Base-by-base conservation (phyloP, 1,140 invertebrate species). In the Ceratina japonica region DNA sequence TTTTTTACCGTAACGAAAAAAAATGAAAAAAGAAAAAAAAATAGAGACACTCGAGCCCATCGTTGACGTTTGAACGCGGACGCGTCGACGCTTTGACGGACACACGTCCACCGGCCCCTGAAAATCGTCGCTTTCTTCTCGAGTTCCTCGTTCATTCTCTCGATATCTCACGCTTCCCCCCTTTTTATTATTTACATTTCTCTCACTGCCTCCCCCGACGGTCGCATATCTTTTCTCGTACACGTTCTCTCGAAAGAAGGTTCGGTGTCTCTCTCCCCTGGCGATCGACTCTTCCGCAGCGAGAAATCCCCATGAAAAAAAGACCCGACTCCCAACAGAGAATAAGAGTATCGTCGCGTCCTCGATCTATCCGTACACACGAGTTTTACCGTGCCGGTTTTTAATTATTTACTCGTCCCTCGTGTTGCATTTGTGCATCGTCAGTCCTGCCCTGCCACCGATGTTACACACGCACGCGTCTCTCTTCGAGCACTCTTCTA, bases 391-490 rank as follows among this genome's bases (percentile, higher is more conserved):
- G 52, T 81, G 65, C 71, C 79, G 54, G 52, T 77, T 71, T 18
- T 51, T 15, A 76, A 44, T 44, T 80, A 58, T 77, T 80, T 59
- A 80, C 49, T 79, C 64, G 70, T 69, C 44, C 22, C 56, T 75
- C 16, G 69, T 85, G 49, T 82, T 85, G 84, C 84, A 85, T 85
- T 56, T 84, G 71, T 85, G 84, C 84, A 85, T 85, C 79, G 73
- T 85, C 84, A 82, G 31, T 74, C 56, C 82, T 81, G 62, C 65
- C 79, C 78, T 85, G 71, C 84, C 83, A 85, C 72, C 76, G 79
- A 64, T 76, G 83, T 76, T 22, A 74, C 54, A 76, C 69, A 83
- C 83, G 79, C 82, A 85, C 79, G 83, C 79, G 62, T 84, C 66
- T 76, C 58, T 66, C 37, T 44, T 85, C 71, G 74, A 81, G 79